Evolutionary conservation across 2,113 vertebrate genomes (phyloP).

Genomic region (Propithecus coquereli): DNA sequence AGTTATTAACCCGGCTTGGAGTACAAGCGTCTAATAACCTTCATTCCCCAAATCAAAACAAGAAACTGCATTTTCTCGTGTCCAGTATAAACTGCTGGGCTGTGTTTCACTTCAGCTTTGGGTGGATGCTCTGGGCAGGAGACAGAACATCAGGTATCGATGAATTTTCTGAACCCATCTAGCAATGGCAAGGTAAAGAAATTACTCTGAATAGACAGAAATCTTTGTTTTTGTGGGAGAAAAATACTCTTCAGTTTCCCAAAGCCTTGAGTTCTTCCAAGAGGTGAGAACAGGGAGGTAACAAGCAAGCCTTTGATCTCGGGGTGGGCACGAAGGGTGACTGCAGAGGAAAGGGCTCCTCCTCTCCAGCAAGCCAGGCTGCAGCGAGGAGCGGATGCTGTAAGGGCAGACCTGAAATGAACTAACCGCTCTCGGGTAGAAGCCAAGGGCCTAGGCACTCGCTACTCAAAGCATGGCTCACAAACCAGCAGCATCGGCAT

Average conservation of each 20-base stretch:
- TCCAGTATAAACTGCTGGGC: background rate
- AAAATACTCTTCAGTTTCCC: background rate
- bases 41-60: background rate
- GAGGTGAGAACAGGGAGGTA: background rate
- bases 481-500: background rate
- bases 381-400: background rate
- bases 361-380: background rate
- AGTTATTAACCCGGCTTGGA: background rate
- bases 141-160: background rate
- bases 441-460: background rate
- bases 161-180: background rate
- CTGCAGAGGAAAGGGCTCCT: background rate
- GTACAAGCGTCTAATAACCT: background rate
- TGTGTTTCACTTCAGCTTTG: background rate
- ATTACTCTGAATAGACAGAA: background rate
- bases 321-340: background rate
- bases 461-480: background rate
- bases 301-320: background rate
- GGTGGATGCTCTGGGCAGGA: background rate
- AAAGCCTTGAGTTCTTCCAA: background rate
- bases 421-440: background rate
- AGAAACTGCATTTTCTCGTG: background rate
- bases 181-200: background rate
- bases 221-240: background rate
- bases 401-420: background rate